Evolutionary conservation across 2,888 invertebrate genomes (phyloP), one percentile per base, ranked within the genome.

Genomic region (Drosophila siamana): DNA sequence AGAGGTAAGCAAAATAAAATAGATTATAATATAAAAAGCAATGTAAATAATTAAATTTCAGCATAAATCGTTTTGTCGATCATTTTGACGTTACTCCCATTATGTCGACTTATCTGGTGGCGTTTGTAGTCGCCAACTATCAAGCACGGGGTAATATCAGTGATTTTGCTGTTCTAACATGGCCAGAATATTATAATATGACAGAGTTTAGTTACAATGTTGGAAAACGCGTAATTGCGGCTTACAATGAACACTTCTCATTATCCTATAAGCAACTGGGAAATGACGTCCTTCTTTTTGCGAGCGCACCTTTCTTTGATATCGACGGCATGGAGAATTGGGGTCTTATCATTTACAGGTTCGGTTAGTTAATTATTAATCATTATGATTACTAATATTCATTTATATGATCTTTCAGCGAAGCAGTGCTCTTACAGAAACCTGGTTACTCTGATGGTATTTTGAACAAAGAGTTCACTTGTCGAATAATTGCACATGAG

Each of bases 291-390:
- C 93, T 97, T 80, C 96, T 97, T 88, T 95, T 96, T 77, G 94
- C 96, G 2, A 96, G 96, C 0, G 93, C 97, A 48, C 95, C 36
- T 15, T 13, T 13, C 96, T 0, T 95, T 96, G 0, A 13, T 15
- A 95, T 95, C 55, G 95, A 94, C 15, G 95, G 97, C 61, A 97
- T 97, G 97, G 97, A 97, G 90, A 97, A 98, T 89, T 97, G 97
- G 97, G 98, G 97, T 1, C 93, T 97, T 4, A 94, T 97, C 8
- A 96, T 96, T 4, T 97, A 96, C 92, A 94, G 94, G 95, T 95
- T 91, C 33, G 33, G 11, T n/a, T 33, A n/a, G 33, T n/a, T 30
- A 9, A 11, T 4, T 33, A 33, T 33, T 33, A n/a, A n/a, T 33
- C n/a, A 4, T 33, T n/a, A 33, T 33, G 33, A 33, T 3, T 33